phyloP scores from a whole-genome alignment of 1,140 invertebrate genomes.

The Calosoma granatense region DNA sequence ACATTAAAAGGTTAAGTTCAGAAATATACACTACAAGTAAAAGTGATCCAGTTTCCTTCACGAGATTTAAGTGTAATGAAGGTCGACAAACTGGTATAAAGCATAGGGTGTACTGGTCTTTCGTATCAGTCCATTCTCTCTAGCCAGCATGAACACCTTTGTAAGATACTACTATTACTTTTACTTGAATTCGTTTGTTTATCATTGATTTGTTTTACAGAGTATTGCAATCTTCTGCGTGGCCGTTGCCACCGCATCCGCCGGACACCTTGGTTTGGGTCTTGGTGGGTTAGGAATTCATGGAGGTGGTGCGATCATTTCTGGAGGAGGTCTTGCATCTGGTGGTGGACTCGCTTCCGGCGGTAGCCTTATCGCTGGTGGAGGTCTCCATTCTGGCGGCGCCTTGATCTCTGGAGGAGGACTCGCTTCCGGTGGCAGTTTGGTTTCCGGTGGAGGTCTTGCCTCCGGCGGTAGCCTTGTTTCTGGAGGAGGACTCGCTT shows the following conservation, averaged over 20 bases:
- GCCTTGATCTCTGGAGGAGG: background rate
- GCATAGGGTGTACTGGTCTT: background rate
- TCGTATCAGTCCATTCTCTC: background rate
- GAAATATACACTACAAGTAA: background rate
- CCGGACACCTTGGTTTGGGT: conserved; percentile 20
- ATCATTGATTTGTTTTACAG: background rate
- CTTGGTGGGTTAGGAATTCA: conserved; percentile 22
- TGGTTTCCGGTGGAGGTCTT: background rate
- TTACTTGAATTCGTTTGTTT: too few species aligned
- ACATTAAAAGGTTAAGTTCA: background rate
- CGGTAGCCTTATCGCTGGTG: background rate
- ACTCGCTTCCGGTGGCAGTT: background rate
- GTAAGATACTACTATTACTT: too few species aligned
- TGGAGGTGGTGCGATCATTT: conserved; percentile 12
- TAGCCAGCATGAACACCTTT: conserved; percentile 22
- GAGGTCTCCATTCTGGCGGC: background rate
- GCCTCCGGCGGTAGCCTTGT: background rate
- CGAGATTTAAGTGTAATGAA: background rate
- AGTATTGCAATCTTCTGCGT: conserved; percentile 21
- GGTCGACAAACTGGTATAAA: background rate
- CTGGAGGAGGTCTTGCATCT: background rate
- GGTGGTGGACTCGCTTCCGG: background rate
- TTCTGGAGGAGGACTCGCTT: background rate
- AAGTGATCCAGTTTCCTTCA: conserved; percentile 1
- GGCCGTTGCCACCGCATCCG: conserved; percentile 21